Evolutionary conservation across 2,888 invertebrate species (phyloP), one percentile per base, ranked within the genome.

Genomic region (Cantharis rustica): DNA sequence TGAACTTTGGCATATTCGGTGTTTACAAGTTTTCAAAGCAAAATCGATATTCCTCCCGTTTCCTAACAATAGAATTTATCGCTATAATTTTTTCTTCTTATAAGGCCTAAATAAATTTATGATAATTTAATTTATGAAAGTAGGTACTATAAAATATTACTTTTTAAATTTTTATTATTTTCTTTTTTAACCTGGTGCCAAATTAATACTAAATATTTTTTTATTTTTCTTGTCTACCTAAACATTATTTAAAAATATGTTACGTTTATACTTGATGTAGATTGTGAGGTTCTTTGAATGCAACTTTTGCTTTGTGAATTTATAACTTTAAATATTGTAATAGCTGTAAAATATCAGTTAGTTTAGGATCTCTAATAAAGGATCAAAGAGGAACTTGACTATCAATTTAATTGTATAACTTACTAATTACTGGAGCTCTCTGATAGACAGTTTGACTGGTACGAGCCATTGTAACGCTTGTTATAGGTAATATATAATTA

Each of bases 321-420:
- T 66, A 23, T 10, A 20, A 66, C 16, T 66, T 13, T 66, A 20
- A 66, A 20, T 16, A 66, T 63, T 20, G 10, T 66, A 66, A 66
- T 66, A 66, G 64, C 64, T 66, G 20, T 16, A 63, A 47, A 63
- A 63, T 63, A 63, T 63, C 63, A 63, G 63, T 47, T 47, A 47
- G 47, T 47, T 47, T 47, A 47, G 47, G 47, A 63, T 63, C 63
- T 63, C 63, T 69, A 69, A 74, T 69, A 74, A 69, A 74, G 26
- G 69, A 74, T 74, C 69, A 74, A 70, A 69, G 73, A 73, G 61
- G 63, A 63, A 31, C 16, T 26, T 47, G 69, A 69, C 74, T 70
- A 74, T 69, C 69, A 74, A 74, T 74, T 69, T 69, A 74, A 74
- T 74, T 74, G 74, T 63, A 69, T 70, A 69, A 70, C 74, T 74